A percentile compares a stretch with the other conserved stretches of the same genome.
These are phyloP conservation scores for Coreius guichenoti DNA, from an alignment of 2,797 vertebrate genomes.

Conservation along the genomic window DNA sequence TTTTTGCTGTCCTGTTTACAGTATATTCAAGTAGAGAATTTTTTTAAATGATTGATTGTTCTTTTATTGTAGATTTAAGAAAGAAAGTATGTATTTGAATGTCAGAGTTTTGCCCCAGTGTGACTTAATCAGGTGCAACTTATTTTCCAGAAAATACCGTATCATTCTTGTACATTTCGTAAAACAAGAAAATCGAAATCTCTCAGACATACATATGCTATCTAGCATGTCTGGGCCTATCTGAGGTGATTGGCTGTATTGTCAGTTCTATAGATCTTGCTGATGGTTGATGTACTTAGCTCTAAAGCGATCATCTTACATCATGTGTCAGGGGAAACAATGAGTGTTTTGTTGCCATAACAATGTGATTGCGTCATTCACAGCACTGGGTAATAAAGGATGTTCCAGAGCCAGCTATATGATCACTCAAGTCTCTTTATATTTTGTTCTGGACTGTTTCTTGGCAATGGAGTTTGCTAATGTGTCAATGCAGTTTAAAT, in stretches of 20 bases:
- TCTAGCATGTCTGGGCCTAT: background rate
- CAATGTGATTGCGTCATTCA: conserved; percentile 12
- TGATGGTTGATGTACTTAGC: background rate
- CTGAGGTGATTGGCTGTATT: background rate
- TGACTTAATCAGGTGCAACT: background rate
- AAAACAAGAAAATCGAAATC: background rate
- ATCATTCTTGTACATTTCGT: background rate
- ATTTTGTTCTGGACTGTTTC: background rate
- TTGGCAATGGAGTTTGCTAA: background rate
- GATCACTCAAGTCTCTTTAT: background rate
- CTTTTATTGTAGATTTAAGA: no score
- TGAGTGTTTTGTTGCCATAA: conserved; percentile 17
- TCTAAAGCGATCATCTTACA: conserved; percentile 19
- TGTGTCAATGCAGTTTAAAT: conserved; percentile 17
- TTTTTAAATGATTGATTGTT: no score
- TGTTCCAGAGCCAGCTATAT: background rate
- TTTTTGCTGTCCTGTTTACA: no score
- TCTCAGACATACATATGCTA: background rate
- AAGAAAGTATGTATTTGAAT: no score
- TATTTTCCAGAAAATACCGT: background rate
- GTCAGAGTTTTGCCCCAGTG: background rate
- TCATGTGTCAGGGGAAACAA: conserved; percentile 11
- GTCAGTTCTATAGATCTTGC: conserved; percentile 7
- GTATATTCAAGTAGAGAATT: no score
- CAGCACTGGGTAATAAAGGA: background rate